phyloP scores from a whole-genome alignment of 2,113 vertebrate species.

The Notechis scutatus region DNA sequence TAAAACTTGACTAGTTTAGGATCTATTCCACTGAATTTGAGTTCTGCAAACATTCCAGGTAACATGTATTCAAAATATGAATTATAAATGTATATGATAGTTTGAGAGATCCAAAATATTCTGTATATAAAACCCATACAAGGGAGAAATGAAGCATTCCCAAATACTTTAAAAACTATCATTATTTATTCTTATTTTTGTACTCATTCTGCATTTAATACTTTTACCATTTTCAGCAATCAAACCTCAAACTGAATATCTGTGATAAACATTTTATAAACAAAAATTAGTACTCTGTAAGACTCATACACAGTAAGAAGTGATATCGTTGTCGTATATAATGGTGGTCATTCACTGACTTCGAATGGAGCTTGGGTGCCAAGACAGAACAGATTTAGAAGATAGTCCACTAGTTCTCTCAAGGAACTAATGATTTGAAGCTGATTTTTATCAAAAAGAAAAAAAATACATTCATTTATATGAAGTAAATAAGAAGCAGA shows the following conservation, averaged over 20 bases:
- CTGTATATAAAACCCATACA: background rate
- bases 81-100: background rate
- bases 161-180: background rate
- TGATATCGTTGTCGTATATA: background rate
- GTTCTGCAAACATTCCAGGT: background rate
- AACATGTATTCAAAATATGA: background rate
- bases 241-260: background rate
- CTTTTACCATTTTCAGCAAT: background rate
- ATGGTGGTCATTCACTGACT: background rate
- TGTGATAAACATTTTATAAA: background rate
- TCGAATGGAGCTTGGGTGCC: background rate
- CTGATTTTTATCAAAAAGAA: background rate
- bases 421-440: background rate
- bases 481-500: background rate
- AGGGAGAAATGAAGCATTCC: background rate
- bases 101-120: background rate
- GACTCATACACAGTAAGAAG: background rate
- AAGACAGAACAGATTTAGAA: background rate
- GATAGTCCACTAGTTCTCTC: background rate
- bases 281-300: background rate
- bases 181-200: background rate
- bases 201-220: background rate
- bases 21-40: background rate
- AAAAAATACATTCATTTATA: background rate
- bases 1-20: background rate